phyloP scores from a whole-genome alignment of 2,888 invertebrate species.

The Opisthograptis luteolata region DNA sequence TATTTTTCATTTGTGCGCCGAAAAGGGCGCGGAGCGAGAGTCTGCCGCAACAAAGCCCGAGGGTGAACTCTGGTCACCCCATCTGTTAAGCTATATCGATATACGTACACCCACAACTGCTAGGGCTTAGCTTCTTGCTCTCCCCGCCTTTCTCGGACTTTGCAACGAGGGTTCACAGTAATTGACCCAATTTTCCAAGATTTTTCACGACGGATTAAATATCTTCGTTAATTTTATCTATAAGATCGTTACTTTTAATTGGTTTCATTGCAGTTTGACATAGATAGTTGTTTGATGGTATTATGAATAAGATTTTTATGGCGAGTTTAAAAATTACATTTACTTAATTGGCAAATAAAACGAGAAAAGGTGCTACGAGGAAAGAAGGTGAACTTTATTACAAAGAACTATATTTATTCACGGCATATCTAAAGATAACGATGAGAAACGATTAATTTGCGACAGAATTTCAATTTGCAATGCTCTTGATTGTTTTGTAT shows the following conservation, averaged over 20 bases:
- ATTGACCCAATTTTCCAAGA: constrained; percentile 74
- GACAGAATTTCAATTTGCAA: no score
- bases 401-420: no score
- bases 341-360: no score
- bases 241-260: background rate
- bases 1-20: constrained; percentile 39
- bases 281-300: no score
- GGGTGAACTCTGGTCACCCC: constrained; percentile 56
- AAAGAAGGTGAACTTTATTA: no score
- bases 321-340: no score
- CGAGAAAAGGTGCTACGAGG: no score
- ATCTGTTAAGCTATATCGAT: constrained; percentile 60
- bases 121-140: constrained; percentile 14
- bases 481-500: constrained; percentile 7
- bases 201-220: constrained; percentile 36
- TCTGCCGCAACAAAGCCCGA: constrained; percentile 50
- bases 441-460: no score
- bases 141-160: constrained; percentile 56
- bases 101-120: constrained; percentile 21
- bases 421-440: no score
- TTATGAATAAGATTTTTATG: no score
- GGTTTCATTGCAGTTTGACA: no score
- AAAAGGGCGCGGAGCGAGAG: constrained; percentile 29
- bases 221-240: constrained; percentile 7
- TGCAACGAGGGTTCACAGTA: constrained; percentile 48